These are phyloP conservation scores for western clawed frog (Xenopus tropicalis) DNA, from an alignment of 2,113 vertebrate species.

Conservation along the genomic window DNA sequence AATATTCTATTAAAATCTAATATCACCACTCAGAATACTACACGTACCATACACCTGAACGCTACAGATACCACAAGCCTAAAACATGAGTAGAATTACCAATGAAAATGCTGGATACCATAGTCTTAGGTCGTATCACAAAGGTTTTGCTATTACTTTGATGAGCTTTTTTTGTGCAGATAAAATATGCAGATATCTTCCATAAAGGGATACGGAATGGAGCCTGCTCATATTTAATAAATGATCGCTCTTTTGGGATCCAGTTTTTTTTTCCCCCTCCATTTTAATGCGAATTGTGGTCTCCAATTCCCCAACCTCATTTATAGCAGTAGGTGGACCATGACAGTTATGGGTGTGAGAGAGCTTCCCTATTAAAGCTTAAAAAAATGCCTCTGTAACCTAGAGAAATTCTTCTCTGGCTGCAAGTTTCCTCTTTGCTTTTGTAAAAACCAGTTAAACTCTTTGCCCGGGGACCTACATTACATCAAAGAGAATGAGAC, in stretches of 20 bases:
- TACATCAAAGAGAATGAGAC: neutral
- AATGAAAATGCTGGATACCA: too few relatives aligned
- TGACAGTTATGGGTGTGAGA: slow-evolving; percentile 29
- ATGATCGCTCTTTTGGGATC: slow-evolving; percentile 31
- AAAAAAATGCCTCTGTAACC: slow-evolving; percentile 7
- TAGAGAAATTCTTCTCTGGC: too few relatives aligned
- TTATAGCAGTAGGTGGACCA: slow-evolving; percentile 24
- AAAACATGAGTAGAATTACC: too few relatives aligned
- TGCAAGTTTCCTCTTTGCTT: neutral
- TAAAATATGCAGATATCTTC: slow-evolving; percentile 17
- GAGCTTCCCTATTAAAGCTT: slow-evolving; percentile 5
- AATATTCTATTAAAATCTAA: too few relatives aligned
- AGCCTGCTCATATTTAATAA: slow-evolving; percentile 36
- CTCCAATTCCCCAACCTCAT: slow-evolving; percentile 41
- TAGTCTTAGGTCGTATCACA: too few relatives aligned
- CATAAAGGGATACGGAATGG: slow-evolving; percentile 23
- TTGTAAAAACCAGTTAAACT: neutral
- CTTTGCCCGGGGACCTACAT: neutral
- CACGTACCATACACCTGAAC: too few relatives aligned
- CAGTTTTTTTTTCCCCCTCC: neutral
- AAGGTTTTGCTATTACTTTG: neutral
- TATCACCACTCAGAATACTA: too few relatives aligned
- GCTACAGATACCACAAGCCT: too few relatives aligned
- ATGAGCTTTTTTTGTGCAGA: slow-evolving; percentile 28
- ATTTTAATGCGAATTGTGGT: slow-evolving; percentile 35